A percentile compares a stretch with the other conserved stretches of the same genome.
Evolutionary conservation across 37 sponge, comb jelly and placozoan species (phyloP).

Genomic region (Halichondria panicea): DNA sequence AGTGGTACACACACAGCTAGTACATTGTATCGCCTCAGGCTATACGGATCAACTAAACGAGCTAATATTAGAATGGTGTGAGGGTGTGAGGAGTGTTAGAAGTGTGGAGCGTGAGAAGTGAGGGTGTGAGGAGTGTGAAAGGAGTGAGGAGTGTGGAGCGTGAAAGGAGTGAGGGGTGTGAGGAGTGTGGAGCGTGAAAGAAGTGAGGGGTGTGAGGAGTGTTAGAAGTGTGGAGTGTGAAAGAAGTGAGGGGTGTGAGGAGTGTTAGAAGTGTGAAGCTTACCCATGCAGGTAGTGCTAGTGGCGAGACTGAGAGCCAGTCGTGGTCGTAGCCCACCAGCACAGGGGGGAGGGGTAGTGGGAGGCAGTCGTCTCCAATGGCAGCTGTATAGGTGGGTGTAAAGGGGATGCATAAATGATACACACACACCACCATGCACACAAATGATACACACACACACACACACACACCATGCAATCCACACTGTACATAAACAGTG

Average conservation of each 20-base stretch:
- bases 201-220: too few species aligned
- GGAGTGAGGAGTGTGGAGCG: too few species aligned
- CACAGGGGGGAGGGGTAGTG: slow-evolving; percentile 67
- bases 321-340: slow-evolving; percentile 81
- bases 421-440: neutral
- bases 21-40: too few species aligned
- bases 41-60: too few species aligned
- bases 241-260: neutral
- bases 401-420: neutral
- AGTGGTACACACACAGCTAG: too few species aligned
- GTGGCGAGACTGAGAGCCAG: slow-evolving; percentile 63
- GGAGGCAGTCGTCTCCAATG: slow-evolving; percentile 66
- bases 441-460: too few species aligned
- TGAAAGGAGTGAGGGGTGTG: too few species aligned
- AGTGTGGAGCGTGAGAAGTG: slow-evolving; percentile 1
- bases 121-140: too few species aligned
- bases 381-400: slow-evolving; percentile 27
- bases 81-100: neutral
- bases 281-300: slow-evolving; percentile 65
- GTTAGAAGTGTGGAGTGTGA: too few species aligned
- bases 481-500: too few species aligned
- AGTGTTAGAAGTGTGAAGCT: neutral
- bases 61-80: neutral
- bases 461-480: too few species aligned
- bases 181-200: too few species aligned